These are phyloP conservation scores for Drosophila pachea DNA, from an alignment of 1,140 invertebrate species.

Conservation along the genomic window DNA sequence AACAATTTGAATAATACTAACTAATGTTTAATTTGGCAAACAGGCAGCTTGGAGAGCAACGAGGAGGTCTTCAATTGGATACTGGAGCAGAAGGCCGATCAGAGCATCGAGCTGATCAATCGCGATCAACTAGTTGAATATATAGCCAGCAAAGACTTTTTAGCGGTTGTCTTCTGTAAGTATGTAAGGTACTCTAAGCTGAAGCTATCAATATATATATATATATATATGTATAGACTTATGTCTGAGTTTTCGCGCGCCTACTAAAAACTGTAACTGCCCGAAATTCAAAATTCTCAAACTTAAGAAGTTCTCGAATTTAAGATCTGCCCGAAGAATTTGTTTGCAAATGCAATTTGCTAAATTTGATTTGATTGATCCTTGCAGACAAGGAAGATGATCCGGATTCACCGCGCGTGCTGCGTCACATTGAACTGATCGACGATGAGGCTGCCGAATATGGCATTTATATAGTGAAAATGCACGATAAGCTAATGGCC, in stretches of 20 bases:
- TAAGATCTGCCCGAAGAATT: no score
- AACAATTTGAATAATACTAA: constrained; percentile 1
- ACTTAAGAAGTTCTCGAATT: constrained; percentile 13
- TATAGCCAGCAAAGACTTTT: constrained; percentile 94
- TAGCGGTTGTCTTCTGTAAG: constrained; percentile 96
- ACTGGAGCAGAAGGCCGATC: constrained; percentile 93
- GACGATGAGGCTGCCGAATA: constrained; percentile 95
- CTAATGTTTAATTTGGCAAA: constrained; percentile 24
- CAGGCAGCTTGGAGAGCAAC: constrained; percentile 92
- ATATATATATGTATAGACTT: constrained; percentile 16
- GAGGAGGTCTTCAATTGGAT: constrained; percentile 93
- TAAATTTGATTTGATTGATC: no score
- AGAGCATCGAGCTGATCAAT: constrained; percentile 94
- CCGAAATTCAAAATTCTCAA: constrained; percentile 20
- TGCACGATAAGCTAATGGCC: constrained; percentile 93
- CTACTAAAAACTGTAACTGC: constrained; percentile 79
- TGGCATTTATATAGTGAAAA: constrained; percentile 94
- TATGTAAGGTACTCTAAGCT: constrained; percentile 73
- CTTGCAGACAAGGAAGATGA: constrained; percentile 90
- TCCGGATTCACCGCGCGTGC: constrained; percentile 85
- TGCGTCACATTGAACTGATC: constrained; percentile 92
- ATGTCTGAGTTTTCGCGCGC: constrained; percentile 42
- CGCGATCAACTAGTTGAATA: constrained; percentile 90
- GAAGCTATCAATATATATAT: constrained; percentile 2
- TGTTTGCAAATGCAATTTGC: no score